Base-by-base conservation (phyloP, 2,113 vertebrate genomes). In the Ranitomeya imitator region DNA sequence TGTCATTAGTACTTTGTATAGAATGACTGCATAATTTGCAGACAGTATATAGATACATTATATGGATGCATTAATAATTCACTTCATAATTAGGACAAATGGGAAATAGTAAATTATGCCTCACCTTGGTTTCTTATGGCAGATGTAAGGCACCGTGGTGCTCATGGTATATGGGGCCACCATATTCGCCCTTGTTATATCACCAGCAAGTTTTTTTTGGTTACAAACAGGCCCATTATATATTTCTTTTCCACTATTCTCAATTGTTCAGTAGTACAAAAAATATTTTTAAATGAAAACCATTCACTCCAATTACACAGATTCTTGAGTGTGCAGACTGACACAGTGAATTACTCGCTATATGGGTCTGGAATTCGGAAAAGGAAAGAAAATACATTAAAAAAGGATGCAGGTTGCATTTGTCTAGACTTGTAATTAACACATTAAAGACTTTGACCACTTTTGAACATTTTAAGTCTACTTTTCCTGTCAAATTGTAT, bases 351-450 rank as follows among this genome's bases (percentile, higher is more conserved):
- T 76, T 76, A 52, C 37, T 12, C 45, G 26, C 15, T 11, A 52
- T 19, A 1, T 45, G 8, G 37, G 73, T 45, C 73, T 45, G 73
- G 18, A 76, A 76, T 37, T 4, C 52, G 37, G 73, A 76, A 76
- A 76, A 52, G 37, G 73, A 52, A 76, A 76, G 73, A 52, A 76
- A 76, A 76, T 52, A 76, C 73, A 52, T 76, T 37, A 19, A 8
- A 74, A 31, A 76, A 52, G 73, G 18, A 52, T 52, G 73, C 73
- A 52, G 73, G 16, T 52, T 21, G 37, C 18, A 9, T 51, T 51
- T 76, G 73, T 76, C 73, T 76, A 76, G 73, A 76, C 73, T 76
- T 37, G 37, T 76, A 18, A 76, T 76, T 76, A 52, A 76, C 9
- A 4, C 73, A 76, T 51, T 11, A 52, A 76, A 76, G 37, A 37